Base-by-base conservation (phyloP, 30 jellyfish, hydroid and myxozoan species). In the Sanderia malayensis region DNA sequence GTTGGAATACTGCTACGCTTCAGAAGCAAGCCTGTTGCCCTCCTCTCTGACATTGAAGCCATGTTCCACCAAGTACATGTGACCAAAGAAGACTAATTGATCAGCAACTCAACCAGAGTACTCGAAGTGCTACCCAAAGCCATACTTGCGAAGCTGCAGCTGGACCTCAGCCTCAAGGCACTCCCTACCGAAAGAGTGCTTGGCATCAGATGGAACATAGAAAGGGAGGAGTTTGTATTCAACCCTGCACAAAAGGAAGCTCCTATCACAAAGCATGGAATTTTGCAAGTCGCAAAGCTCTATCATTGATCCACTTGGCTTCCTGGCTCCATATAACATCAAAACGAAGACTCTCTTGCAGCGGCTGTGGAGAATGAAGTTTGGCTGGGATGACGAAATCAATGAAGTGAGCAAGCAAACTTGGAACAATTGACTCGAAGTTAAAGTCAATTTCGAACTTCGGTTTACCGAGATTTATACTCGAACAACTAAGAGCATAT, bases 361-460 rank as follows among this genome's bases (percentile, higher is more conserved):
- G 13, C 10, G 13, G 52, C 52, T 37, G 10, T 37, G 52, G 52
- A 37, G 52, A 37, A 37, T 6, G 13, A 37, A 37, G 13, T 37
- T 4, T 37, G 52, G 13, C 6, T 37, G 52, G 52, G 52, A 37
- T 37, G 52, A 37, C 13, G 52, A 37, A 13, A 37, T 37, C 6
- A 37, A 37, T 37, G 52, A 37, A 6, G 6, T 37, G 52, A 37
- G n/a, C n/a, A 37, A 13, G 13, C 52, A 37, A 4, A 37, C 6
- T 37, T 4, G 52, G 52, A 37, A 37, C 10, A 37, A 37, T 6
- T 37, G 52, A 13, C 52, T 37, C 6, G 52, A 37, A 4, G 52
- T 13, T 37, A 20, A 53, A 53, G 67, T 20, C 18, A 53, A 53
- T 53, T 53, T 53, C 67, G 22, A 53, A 19, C 67, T 53, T 53